phyloP scores from a whole-genome alignment of 2,797 vertebrate genomes.

The Sciaenops ocellatus region DNA sequence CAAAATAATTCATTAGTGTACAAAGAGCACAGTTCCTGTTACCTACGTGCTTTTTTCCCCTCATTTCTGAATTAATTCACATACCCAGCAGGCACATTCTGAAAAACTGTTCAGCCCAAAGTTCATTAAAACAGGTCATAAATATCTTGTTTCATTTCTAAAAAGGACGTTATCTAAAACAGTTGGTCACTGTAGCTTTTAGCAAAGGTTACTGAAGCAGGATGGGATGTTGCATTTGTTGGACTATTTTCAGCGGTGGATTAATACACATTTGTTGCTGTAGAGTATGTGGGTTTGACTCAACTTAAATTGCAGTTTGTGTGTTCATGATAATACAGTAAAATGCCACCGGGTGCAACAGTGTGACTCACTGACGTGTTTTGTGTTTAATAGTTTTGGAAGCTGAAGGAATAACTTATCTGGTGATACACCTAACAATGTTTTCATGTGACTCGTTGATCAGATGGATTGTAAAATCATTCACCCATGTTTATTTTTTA shows the following conservation, averaged over 20 bases:
- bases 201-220: background rate
- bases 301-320: background rate
- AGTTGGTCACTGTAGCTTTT: background rate
- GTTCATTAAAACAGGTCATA: background rate
- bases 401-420: too few relatives aligned
- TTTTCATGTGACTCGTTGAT: background rate
- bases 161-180: background rate
- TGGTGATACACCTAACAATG: too few relatives aligned
- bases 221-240: background rate
- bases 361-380: background rate
- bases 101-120: background rate
- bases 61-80: conserved; percentile 7
- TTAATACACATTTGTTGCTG: background rate
- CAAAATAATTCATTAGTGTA: conserved; percentile 43
- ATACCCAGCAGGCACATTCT: conserved; percentile 7
- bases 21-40: conserved; percentile 16
- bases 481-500: background rate
- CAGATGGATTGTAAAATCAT: background rate
- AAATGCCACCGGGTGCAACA: background rate
- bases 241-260: background rate
- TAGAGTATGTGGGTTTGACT: background rate
- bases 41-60: background rate
- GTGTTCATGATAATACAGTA: background rate
- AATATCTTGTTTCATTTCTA: background rate
- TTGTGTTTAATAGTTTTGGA: background rate